Evolutionary conservation across 2,113 vertebrate genomes (phyloP).

Genomic region (Channa argus): DNA sequence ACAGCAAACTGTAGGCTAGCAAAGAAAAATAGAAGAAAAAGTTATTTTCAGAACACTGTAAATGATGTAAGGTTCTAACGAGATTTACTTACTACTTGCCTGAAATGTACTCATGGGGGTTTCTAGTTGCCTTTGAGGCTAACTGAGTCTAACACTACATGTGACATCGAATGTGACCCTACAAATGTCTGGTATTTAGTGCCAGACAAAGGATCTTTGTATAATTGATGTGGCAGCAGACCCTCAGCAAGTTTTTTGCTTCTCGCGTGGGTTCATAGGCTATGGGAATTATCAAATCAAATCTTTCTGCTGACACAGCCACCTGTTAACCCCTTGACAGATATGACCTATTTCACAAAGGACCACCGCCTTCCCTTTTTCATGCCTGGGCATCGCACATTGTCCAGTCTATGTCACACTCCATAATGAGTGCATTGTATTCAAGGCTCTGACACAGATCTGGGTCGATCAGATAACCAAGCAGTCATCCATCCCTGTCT

Average conservation of each 20-base stretch:
- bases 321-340: constrained; percentile 53
- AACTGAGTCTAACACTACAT: constrained; percentile 62
- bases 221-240: constrained; percentile 44
- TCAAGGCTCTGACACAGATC: constrained; percentile 34
- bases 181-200: constrained; percentile 56
- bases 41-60: not conserved
- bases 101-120: constrained; percentile 24
- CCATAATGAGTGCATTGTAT: constrained; percentile 69
- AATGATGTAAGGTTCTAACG: constrained; percentile 30
- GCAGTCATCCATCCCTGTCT: constrained; percentile 26
- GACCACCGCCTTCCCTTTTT: constrained; percentile 40
- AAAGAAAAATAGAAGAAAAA: not conserved
- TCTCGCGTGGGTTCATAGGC: constrained; percentile 59
- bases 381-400: constrained; percentile 36
- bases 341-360: constrained; percentile 69
- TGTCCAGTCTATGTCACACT: constrained; percentile 60
- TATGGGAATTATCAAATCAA: constrained; percentile 76
- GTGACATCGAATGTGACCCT: constrained; percentile 51
- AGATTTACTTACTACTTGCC: constrained; percentile 16
- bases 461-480: constrained; percentile 14
- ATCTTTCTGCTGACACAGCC: constrained; percentile 65
- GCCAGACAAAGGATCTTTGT: constrained; percentile 56
- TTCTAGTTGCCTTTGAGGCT: constrained; percentile 45
- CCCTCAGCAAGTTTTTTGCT: constrained; percentile 26
- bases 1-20: not conserved